Evolutionary conservation across 2,797 vertebrate genomes (phyloP).

Genomic region (Pangasius krempfi): DNA sequence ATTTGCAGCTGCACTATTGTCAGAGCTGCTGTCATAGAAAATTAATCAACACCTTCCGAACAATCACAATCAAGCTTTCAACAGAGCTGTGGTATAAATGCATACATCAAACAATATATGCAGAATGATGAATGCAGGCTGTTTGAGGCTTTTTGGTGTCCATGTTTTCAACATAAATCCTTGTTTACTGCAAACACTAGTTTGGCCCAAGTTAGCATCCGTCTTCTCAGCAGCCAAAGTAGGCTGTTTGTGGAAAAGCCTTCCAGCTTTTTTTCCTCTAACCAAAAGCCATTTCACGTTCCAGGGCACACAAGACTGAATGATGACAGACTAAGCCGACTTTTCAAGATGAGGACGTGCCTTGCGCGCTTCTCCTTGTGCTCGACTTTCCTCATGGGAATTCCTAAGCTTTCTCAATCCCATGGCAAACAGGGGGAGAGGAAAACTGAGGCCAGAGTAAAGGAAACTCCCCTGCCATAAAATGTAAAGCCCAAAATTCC

Average conservation of each 20-base stretch:
- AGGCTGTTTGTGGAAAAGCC: conserved; percentile 32
- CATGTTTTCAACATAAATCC: neutral
- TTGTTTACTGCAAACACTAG: conserved; percentile 10
- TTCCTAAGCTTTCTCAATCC: conserved; percentile 61
- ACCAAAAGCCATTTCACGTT: conserved; percentile 35
- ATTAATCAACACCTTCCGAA: neutral
- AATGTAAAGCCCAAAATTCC: conserved; percentile 57
- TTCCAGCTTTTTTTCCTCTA: conserved; percentile 9
- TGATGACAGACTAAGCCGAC: conserved; percentile 13
- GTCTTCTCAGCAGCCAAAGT: neutral
- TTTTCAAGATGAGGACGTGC: conserved; percentile 14
- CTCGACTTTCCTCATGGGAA: conserved; percentile 69
- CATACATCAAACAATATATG: neutral
- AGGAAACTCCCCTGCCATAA: conserved; percentile 30
- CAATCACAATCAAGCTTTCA: neutral
- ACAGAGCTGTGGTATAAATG: neutral
- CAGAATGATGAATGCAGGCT: neutral
- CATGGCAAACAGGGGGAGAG: conserved; percentile 51
- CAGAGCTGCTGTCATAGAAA: neutral
- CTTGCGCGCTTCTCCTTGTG: conserved; percentile 16
- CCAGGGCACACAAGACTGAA: conserved; percentile 35
- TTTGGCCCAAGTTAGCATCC: conserved; percentile 10
- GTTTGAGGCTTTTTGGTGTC: neutral
- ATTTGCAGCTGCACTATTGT: neutral
- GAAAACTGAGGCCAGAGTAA: conserved; percentile 3